Base-by-base conservation (phyloP, 2,113 vertebrate species). In the Brachypteracias leptosomus region DNA sequence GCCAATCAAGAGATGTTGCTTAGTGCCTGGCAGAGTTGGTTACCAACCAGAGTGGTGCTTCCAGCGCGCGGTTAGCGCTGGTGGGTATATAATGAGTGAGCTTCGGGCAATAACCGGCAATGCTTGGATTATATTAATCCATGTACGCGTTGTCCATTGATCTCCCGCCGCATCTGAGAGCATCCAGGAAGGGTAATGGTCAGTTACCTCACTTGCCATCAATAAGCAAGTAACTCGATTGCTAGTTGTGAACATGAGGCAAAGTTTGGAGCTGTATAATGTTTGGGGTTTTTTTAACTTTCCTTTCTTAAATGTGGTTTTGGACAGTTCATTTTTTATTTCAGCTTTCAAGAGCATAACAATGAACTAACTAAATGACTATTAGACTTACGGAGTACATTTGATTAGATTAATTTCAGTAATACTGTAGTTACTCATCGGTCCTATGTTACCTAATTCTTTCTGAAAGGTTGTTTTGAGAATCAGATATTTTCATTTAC, bases 401-500 rank as follows among this genome's bases (percentile, higher is more conserved):
- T 63, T 67, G 38, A 76, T 72, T 68, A 88, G 40, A 88, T 79
- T 76, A 66, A 83, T 84, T 88, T 88, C 80, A 88, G 61, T 81
- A 89, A 74, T 21, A n/a, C 6, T 47, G 13, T 38, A 81, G 47
- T 81, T 81, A 77, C 26, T 71, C 36, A 68, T 90, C 68, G 36
- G 31, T 63, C 52, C 47, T 76, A 14, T 62, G n/a, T 70, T 76
- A 78, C 61, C 42, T 40, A 86, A 88, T 75, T 79, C 35, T 58
- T 78, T 84, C 79, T 87, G 63, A 95, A 89, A 51, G 9, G 26
- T 57, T 90, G 42, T 67, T 91, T 88, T 88, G 82, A 92, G 94
- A 94, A 88, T 88, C 26, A 78, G 63, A 20, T 88, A 84, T 71
- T 91, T 96, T 85, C 44, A 76, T 89, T 93, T 96, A 75, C 72